Base-by-base conservation (phyloP, 2,888 invertebrate genomes). In the Leptogaster cylindrica region DNA sequence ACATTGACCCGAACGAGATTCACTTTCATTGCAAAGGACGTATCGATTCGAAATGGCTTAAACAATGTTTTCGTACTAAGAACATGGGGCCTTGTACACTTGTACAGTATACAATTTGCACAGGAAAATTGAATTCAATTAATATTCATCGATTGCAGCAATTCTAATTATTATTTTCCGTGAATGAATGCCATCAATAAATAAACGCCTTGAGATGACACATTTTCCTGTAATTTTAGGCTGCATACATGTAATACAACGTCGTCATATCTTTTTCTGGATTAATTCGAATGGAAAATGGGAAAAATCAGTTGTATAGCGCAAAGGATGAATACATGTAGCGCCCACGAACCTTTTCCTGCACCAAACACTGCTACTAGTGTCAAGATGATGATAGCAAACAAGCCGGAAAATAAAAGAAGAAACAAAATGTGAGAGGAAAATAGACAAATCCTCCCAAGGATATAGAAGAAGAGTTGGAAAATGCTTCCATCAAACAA, bases 1-100 rank as follows among this genome's bases (percentile, higher is more conserved):
- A 55, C 58, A 67, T 58, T 69, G 69, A 69, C 69, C 69, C 50
- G 51, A 58, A 67, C 67, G 25, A 48, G 44, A 67, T 67, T 69
- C 69, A 67, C 67, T 69, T 69, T 69, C 69, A 67, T 50, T 20
- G 27, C 7, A 33, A 69, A 69, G 69, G 67, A 65, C 66, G 65
- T 58, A 27, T 41, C 14, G 48, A 33, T 55, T n/a, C 46, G n/a
- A n/a, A n/a, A n/a, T n/a, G n/a, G n/a, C n/a, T n/a, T n/a, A n/a
- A n/a, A n/a, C n/a, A n/a, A n/a, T n/a, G n/a, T n/a, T n/a, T n/a
- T n/a, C n/a, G n/a, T n/a, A n/a, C n/a, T n/a, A n/a, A n/a, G n/a
- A n/a, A n/a, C n/a, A n/a, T n/a, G n/a, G n/a, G n/a, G n/a, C n/a
- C n/a, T n/a, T n/a, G n/a, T n/a, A n/a, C n/a, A n/a, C n/a, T n/a